Conservation (phyloP, 2,888 invertebrate species). For the Taphrorychus bicolor region DNA sequence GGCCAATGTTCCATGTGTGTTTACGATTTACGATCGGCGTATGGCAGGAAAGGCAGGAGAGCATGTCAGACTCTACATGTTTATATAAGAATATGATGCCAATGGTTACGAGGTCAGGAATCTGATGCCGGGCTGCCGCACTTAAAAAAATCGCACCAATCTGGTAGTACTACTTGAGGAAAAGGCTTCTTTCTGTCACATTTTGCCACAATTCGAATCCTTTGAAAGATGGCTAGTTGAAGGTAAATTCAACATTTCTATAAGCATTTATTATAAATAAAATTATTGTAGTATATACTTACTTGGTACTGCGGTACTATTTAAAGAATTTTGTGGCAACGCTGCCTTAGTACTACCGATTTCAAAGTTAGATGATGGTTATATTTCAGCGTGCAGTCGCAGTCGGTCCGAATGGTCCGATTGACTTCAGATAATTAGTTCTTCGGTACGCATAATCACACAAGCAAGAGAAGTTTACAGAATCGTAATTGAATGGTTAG, state of each 20-base stretch:
- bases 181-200: too few species aligned
- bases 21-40: too few species aligned
- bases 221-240: too few species aligned
- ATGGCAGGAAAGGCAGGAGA: neutral
- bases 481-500: neutral
- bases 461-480: neutral
- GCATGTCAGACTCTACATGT: neutral
- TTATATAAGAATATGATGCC: slow-evolving; percentile 6
- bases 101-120: slow-evolving; percentile 3
- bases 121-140: neutral
- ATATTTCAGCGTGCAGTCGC: neutral
- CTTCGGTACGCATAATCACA: neutral
- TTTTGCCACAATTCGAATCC: too few species aligned
- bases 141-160: neutral
- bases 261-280: too few species aligned
- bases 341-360: neutral
- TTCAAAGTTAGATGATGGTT: neutral
- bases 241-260: too few species aligned
- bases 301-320: too few species aligned
- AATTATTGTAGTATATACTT: too few species aligned
- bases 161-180: too few species aligned
- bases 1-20: neutral
- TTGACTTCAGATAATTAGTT: too few species aligned
- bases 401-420: neutral
- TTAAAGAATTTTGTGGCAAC: neutral